Base-by-base conservation (phyloP, 1,140 invertebrate species). In the Drosophila gunungcola region DNA sequence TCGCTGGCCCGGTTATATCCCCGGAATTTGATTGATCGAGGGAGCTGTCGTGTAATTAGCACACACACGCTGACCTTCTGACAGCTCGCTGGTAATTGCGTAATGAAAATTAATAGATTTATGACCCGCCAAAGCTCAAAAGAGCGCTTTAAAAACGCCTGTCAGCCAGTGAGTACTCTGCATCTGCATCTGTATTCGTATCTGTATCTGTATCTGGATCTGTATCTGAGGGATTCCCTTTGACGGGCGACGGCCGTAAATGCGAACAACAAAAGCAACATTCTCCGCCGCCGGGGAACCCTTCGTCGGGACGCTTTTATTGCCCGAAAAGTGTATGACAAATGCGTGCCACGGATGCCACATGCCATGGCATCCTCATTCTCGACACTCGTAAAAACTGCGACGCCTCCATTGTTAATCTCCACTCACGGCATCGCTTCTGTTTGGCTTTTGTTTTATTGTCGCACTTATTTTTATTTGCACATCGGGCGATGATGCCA, bases 241-340 rank as follows among this genome's bases (percentile, higher is more conserved):
- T 70, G 68, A 34, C 68, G 21, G 52, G 52, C 43, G 49, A 38
- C 53, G 34, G 39, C 54, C 58, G 73, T 60, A 54, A 43, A 60
- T 46, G 13, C 42, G 29, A 29, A 1, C 51, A 38, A 49, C 27
- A 34, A 38, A 52, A 48, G 32, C 48, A 54, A 39, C 53, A 36
- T 39, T 42, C 21, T 2, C 29, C 10, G 41, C 32, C 67, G 27
- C 34, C 42, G 60, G 63, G 39, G 49, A 79, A 63, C 64, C 67
- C 63, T 79, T 79, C 60, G 56, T 42, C 6, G 63, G 46, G 38
- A 43, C 55, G 60, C 61, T 56, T 88, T 90, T 89, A 90, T 90
- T 74, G 81, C 85, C 83, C 70, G 69, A 85, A 90, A 89, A 89
- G 80, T 84, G 85, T 89, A 89, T 89, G 84, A 89, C 85, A 89